These are phyloP conservation scores for Steinernema carpocapsae DNA, from an alignment of 2,888 invertebrate species.

Conservation along the genomic window DNA sequence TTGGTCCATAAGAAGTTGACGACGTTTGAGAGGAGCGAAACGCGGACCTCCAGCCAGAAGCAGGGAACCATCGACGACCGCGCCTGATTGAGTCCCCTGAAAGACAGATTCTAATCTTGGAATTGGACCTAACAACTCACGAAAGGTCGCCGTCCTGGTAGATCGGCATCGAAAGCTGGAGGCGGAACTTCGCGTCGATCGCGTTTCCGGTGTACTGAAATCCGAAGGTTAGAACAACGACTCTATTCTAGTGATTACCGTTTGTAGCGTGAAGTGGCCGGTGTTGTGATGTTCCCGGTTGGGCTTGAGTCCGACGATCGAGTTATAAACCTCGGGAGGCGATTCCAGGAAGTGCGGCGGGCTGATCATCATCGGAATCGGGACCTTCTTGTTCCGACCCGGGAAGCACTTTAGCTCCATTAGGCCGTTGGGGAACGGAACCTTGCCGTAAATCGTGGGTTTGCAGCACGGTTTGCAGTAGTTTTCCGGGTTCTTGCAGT, in stretches of 20 bases:
- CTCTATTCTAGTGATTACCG: slow-evolving; percentile 38
- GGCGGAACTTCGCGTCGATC: slow-evolving; percentile 16
- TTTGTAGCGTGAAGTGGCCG: slow-evolving; percentile 56
- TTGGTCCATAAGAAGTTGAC: slow-evolving; percentile 2
- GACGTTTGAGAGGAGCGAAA: neutral
- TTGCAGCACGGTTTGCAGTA: slow-evolving; percentile 12
- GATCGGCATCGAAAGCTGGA: slow-evolving; percentile 4
- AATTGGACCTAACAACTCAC: neutral
- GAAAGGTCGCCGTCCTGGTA: slow-evolving; percentile 30
- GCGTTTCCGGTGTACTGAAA: slow-evolving; percentile 32
- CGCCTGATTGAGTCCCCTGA: neutral
- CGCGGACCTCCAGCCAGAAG: slow-evolving; percentile 30
- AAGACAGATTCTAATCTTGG: neutral
- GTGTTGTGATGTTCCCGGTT: slow-evolving; percentile 45
- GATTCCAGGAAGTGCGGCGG: slow-evolving; percentile 60
- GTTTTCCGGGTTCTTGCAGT: neutral
- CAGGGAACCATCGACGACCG: slow-evolving; percentile 28
- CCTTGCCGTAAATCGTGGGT: slow-evolving; percentile 37
- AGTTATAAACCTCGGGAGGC: slow-evolving; percentile 47
- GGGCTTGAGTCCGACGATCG: slow-evolving; percentile 50
- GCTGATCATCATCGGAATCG: slow-evolving; percentile 55
- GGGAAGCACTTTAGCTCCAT: slow-evolving; percentile 57
- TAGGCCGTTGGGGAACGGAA: slow-evolving; percentile 57
- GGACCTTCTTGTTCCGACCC: slow-evolving; percentile 48
- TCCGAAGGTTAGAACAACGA: neutral